Conservation (phyloP, 2,113 vertebrate species). For the Lophotis ruficrista region DNA sequence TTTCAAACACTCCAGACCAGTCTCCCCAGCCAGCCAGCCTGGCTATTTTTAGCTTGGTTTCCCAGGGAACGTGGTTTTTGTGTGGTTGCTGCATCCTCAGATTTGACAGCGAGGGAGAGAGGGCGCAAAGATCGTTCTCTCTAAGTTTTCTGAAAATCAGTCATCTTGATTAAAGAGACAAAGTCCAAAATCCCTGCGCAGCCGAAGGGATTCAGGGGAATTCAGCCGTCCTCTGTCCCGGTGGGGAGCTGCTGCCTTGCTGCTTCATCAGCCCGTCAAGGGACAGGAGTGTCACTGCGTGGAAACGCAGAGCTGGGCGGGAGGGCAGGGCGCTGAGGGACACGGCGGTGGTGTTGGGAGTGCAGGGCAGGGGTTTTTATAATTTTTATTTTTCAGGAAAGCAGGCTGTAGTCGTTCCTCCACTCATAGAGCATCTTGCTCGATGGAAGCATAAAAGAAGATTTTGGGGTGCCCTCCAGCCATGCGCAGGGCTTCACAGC, state of each 20-base stretch:
- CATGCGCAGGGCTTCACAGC: not conserved
- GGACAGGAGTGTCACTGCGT: not conserved
- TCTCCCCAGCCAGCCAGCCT: not conserved
- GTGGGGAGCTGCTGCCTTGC: not conserved
- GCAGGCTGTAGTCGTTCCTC: not conserved
- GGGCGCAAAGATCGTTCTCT: not conserved
- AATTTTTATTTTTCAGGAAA: not conserved
- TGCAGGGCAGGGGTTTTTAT: accelerated
- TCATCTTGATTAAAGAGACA: not conserved
- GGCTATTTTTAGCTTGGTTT: conserved; percentile 53
- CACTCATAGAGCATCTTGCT: not conserved
- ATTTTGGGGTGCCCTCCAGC: not conserved
- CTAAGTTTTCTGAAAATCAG: not conserved
- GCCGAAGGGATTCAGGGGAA: accelerated
- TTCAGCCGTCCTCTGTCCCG: accelerated
- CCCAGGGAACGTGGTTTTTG: conserved; percentile 29
- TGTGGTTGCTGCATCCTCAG: conserved; percentile 26
- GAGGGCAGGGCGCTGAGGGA: not conserved
- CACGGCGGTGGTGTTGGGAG: not conserved
- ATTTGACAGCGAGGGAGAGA: not conserved
- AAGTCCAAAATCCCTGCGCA: not conserved
- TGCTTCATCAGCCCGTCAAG: not conserved
- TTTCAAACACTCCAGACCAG: not conserved
- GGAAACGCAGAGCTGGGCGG: not conserved
- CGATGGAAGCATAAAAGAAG: not conserved